Conservation (phyloP, 2,888 invertebrate genomes). For the Xanthorhoe designata region DNA sequence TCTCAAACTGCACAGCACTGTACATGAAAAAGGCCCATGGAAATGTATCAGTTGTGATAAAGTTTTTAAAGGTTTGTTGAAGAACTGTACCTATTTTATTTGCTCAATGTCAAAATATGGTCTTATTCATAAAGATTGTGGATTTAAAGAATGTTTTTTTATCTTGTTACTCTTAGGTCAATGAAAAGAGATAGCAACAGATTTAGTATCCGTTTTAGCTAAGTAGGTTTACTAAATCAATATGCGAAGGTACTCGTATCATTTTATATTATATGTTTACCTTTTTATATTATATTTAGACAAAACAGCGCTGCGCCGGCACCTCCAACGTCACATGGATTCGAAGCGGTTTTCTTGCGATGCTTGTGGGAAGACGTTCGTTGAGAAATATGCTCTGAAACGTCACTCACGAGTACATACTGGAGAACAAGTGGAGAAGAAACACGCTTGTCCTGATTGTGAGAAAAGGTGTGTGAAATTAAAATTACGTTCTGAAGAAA, state of each 20-base stretch:
- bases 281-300: slow-evolving; percentile 5
- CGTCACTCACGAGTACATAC: slow-evolving; percentile 83
- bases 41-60: slow-evolving; percentile 80
- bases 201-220: too few species aligned
- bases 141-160: too few species aligned
- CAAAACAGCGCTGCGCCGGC: slow-evolving; percentile 67
- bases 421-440: slow-evolving; percentile 77
- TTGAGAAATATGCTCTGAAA: slow-evolving; percentile 80
- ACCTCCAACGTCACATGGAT: slow-evolving; percentile 82
- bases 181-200: too few species aligned
- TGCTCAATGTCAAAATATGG: neutral
- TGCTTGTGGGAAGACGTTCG: slow-evolving; percentile 80
- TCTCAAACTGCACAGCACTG: slow-evolving; percentile 74
- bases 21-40: slow-evolving; percentile 71
- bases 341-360: slow-evolving; percentile 80
- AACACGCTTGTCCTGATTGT: slow-evolving; percentile 77
- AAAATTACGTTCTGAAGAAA: too few species aligned
- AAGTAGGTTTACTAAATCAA: too few species aligned
- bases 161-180: too few species aligned
- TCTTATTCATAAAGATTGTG: too few species aligned
- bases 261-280: too few species aligned
- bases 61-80: slow-evolving; percentile 71
- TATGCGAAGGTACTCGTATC: too few species aligned
- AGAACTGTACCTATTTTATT: slow-evolving; percentile 38
- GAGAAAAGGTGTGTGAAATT: slow-evolving; percentile 70